Percentiles rank a stretch among this genome's conserved stretches.
These are phyloP conservation scores for Charaxes varanes DNA, from an alignment of 1,140 invertebrate genomes.

Conservation along the genomic window DNA sequence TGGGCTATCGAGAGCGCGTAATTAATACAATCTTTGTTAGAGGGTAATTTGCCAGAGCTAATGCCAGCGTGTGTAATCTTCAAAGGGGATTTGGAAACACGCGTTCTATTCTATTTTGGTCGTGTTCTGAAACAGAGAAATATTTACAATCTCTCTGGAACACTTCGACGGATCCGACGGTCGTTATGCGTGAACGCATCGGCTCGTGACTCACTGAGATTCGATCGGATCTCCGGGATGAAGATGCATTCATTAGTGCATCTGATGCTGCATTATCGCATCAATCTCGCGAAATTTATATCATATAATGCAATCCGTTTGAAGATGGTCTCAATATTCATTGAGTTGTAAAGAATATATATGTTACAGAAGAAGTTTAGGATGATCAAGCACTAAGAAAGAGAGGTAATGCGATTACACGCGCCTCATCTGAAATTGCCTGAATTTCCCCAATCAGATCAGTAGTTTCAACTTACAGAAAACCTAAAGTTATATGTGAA, in stretches of 20 bases:
- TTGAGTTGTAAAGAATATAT: too few relatives aligned
- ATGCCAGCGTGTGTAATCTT: slow-evolving; percentile 72
- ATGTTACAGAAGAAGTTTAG: too few relatives aligned
- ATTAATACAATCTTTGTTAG: slow-evolving; percentile 74
- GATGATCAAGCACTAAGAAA: too few relatives aligned
- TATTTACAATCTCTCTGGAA: slow-evolving; percentile 72
- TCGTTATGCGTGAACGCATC: slow-evolving; percentile 65
- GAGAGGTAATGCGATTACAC: too few relatives aligned
- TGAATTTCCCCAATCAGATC: too few relatives aligned
- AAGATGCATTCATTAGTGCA: slow-evolving; percentile 53
- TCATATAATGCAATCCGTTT: slow-evolving; percentile 22
- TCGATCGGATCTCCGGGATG: slow-evolving; percentile 44
- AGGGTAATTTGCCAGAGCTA: slow-evolving; percentile 73
- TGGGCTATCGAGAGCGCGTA: slow-evolving; percentile 66
- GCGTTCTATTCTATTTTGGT: slow-evolving; percentile 71
- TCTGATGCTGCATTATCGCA: slow-evolving; percentile 30
- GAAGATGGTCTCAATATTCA: slow-evolving; percentile 16
- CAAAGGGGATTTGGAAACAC: slow-evolving; percentile 73
- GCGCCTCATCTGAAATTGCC: too few relatives aligned
- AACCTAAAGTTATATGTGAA: too few relatives aligned
- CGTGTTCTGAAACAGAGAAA: slow-evolving; percentile 71
- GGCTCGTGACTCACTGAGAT: slow-evolving; percentile 58
- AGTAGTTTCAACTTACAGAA: too few relatives aligned
- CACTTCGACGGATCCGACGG: slow-evolving; percentile 70
- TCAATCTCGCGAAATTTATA: slow-evolving; percentile 27